A percentile compares a stretch with the other conserved stretches of the same genome.
These are phyloP conservation scores for Scaeva pyrastri DNA, from an alignment of 2,888 invertebrate species.

Conservation along the genomic window DNA sequence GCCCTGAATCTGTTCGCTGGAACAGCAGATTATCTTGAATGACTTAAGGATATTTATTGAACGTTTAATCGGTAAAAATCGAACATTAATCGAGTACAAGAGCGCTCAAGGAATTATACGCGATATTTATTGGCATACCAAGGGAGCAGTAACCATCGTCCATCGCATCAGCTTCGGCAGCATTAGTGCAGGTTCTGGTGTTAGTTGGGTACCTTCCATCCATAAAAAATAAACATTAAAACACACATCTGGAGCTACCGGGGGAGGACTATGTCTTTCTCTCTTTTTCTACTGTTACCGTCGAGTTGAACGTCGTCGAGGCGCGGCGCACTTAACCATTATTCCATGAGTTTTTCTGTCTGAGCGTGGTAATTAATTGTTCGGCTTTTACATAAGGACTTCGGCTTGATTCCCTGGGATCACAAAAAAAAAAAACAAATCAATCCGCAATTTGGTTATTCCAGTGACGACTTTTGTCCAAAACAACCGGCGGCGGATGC, in stretches of 20 bases:
- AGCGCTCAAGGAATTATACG: constrained; percentile 60
- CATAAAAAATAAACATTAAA: constrained; percentile 6
- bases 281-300: too few relatives aligned
- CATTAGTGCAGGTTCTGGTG: constrained; percentile 15
- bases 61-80: constrained; percentile 71
- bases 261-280: constrained; percentile 20
- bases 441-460: constrained; percentile 39
- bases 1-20: constrained; percentile 54
- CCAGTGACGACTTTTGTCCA: constrained; percentile 29
- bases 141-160: constrained; percentile 57
- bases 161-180: too few relatives aligned
- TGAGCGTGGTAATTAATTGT: constrained; percentile 58
- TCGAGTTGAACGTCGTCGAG: too few relatives aligned
- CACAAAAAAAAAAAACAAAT: background rate
- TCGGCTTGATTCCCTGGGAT: background rate
- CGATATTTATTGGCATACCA: constrained; percentile 69
- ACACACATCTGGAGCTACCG: constrained; percentile 43
- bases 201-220: background rate
- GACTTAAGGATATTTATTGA: constrained; percentile 76
- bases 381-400: constrained; percentile 28
- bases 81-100: constrained; percentile 71
- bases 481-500: constrained; percentile 35
- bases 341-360: constrained; percentile 14
- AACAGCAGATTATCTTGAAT: constrained; percentile 70
- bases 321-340: background rate